phyloP scores from a whole-genome alignment of 92 coral and sea anemone species.

The Ricordea florida region DNA sequence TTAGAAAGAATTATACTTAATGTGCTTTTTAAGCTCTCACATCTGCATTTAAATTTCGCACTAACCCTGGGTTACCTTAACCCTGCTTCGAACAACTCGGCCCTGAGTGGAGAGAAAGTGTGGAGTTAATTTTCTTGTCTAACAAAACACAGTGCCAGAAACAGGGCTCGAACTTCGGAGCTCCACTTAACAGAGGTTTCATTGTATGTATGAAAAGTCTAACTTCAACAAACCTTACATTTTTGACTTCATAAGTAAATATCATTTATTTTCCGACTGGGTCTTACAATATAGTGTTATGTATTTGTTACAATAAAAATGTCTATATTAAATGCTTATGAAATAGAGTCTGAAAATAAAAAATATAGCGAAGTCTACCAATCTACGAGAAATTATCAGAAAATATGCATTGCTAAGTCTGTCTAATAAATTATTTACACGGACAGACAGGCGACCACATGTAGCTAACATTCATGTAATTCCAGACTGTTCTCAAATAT shows the following conservation, averaged over 20 bases:
- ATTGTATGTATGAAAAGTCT: not conserved
- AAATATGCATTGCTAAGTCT: conserved; percentile 60
- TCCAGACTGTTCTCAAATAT: conserved; percentile 39
- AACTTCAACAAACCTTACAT: not conserved
- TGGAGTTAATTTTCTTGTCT: too few relatives aligned
- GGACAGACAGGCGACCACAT: conserved; percentile 47
- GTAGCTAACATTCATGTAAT: conserved; percentile 14
- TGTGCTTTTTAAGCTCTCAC: too few relatives aligned
- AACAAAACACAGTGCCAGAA: too few relatives aligned
- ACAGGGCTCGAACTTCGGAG: too few relatives aligned
- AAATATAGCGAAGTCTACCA: conserved; percentile 74
- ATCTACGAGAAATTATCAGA: conserved; percentile 59
- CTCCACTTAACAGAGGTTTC: too few relatives aligned
- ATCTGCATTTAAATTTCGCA: too few relatives aligned
- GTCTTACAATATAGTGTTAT: conserved; percentile 75
- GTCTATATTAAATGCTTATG: conserved; percentile 88
- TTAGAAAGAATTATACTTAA: too few relatives aligned
- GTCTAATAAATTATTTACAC: conserved; percentile 68
- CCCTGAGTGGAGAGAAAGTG: too few relatives aligned
- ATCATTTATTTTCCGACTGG: conserved; percentile 84
- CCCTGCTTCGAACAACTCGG: too few relatives aligned
- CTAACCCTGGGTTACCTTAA: too few relatives aligned
- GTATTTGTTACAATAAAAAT: conserved; percentile 85
- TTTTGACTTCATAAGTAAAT: conserved; percentile 76
- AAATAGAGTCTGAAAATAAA: conserved; percentile 79